Conservation (phyloP, 92 coral and sea anemone species). For the Phenganax subtilis region DNA sequence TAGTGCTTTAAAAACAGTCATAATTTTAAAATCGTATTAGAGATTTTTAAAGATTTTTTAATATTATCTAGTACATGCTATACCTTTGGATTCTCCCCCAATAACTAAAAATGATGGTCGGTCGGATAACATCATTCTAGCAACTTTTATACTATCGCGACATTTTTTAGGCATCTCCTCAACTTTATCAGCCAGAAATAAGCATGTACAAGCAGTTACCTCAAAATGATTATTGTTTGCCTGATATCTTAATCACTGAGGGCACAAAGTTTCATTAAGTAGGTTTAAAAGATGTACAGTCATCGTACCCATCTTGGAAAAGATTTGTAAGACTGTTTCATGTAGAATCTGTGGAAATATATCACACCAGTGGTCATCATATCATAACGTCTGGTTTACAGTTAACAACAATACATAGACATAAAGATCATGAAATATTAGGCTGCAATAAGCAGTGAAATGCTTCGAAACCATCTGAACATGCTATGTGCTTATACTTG, state of each 20-base stretch:
- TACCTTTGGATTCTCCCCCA: constrained; percentile 95
- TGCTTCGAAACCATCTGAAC: no score
- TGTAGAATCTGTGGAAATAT: constrained; percentile 90
- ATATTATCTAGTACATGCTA: not conserved
- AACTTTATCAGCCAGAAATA: constrained; percentile 98
- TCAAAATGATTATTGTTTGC: constrained; percentile 13
- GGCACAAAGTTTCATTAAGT: no score
- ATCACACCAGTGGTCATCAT: constrained; percentile 99
- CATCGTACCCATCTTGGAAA: constrained; percentile 91
- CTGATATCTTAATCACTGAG: no score
- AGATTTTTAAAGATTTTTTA: not conserved
- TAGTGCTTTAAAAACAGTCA: no score
- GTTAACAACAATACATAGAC: not conserved
- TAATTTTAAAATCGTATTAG: no score
- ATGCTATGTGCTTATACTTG: no score
- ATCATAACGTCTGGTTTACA: constrained; percentile 75
- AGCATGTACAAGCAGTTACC: constrained; percentile 96
- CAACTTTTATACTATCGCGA: constrained; percentile 81
- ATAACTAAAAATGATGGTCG: constrained; percentile 73
- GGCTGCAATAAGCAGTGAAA: no score
- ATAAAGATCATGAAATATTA: no score
- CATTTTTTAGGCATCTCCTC: constrained; percentile 99
- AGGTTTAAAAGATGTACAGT: not conserved
- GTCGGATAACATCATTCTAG: constrained; percentile 62
- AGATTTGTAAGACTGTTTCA: constrained; percentile 94